Base-by-base conservation (phyloP, 2,888 invertebrate species). In the Leucophenga montana region DNA sequence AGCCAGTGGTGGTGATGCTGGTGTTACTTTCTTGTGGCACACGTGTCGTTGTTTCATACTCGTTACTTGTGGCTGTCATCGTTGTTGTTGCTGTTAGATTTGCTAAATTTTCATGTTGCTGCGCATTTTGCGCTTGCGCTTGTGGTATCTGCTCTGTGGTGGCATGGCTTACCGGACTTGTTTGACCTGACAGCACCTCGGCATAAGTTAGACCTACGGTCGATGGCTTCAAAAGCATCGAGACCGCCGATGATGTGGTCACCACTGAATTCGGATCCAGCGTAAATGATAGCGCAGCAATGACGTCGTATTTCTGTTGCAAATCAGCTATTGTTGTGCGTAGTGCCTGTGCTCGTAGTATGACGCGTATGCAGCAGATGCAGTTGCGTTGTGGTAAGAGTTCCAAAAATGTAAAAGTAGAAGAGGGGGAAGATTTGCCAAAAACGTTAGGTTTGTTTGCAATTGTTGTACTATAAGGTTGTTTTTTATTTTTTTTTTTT, bases 201-300 rank as follows among this genome's bases (percentile, higher is more conserved):
- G 94, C 93, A 89, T 93, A 94, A 74, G 91, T 89, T 75, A 89
- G 86, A 80, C 89, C 89, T 78, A 85, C 78, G 75, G 85, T 85
- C 72, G 85, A 84, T 77, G 86, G 88, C 78, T 89, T 89, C 77
- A 89, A 86, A 82, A 88, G 87, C 85, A 89, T 88, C 84, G 90
- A 89, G 80, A 90, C 89, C 85, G 89, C 84, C 73, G 89, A 89
- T 75, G 89, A 88, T 78, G 87, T 87, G 71, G 89, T 89, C 88
- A 90, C 90, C 88, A 91, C 88, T 83, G 88, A 88, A 85, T 93
- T 92, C 85, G 95, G 94, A 91, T 95, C 95, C 91, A 93, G 90
- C 88, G 91, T 91, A 90, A 92, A 92, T 90, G 94, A 93, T 89
- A 92, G 90, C 89, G 91, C 91, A 88, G 92, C 91, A 90, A 94